Base-by-base conservation (phyloP, 2,113 vertebrate species). In the Ia io region DNA sequence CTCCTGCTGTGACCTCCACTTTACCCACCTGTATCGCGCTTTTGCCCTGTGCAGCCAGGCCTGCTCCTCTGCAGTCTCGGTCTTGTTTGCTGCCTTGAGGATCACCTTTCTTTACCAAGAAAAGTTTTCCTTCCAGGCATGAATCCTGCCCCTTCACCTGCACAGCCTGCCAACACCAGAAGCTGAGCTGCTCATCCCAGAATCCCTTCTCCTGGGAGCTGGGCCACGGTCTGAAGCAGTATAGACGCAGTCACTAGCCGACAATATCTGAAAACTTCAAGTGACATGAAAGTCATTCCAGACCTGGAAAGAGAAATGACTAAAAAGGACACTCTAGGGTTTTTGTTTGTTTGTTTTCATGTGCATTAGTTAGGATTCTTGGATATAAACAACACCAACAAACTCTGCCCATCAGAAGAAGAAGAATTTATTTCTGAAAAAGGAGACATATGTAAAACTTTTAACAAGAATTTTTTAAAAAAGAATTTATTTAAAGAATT, bases 231-330 rank as follows among this genome's bases (percentile, higher is more conserved):
- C 69, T 69, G 47, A 22, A 74, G 59, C 69, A 37, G 12, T 10
- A 49, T 0, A 59, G 47, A 28, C 67, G 18, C 92, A 20, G 30
- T 18, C 53, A 49, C 65, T 49, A 18, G 30, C 77, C 42, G 74
- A 37, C 56, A 87, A 53, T 17, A n/a, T 83, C 59, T 78, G 63
- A 92, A 79, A 76, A 35, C 61, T 42, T 93, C 67, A 40, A 42
- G n/a, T 11, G 53, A 53, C 20, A n/a, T 1, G 53, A 30, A 30
- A 37, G 17, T 63, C 44, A 80, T 67, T 88, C 56, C 59, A 88
- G 44, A 90, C 61, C 44, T 73, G 28, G 40, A 83, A 74, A 42
- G 30, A 28, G 78, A 86, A 74, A 90, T 88, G 88, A 92, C 80
- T 17, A 61, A 65, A 59, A 12, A 82, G 56, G 56, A 74, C 18